phyloP scores from a whole-genome alignment of 2,888 invertebrate species.

The Hypomecis atomaria region DNA sequence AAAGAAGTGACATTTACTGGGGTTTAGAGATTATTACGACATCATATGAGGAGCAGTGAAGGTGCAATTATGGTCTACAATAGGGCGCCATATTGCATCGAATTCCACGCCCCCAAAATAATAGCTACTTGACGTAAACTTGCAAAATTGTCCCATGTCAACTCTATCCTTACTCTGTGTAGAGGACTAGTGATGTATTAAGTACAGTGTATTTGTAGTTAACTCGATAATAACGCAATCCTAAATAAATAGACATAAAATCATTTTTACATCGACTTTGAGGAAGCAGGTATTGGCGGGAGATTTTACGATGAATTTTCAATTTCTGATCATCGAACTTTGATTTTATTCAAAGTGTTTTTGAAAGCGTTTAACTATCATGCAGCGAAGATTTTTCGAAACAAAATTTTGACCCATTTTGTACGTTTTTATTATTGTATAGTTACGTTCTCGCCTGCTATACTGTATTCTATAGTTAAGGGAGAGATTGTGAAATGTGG shows the following conservation, averaged over 20 bases:
- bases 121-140: too few species aligned
- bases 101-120: too few species aligned
- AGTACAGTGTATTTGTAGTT: constrained; percentile 48
- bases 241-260: constrained; percentile 37
- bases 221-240: constrained; percentile 33
- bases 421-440: constrained; percentile 57
- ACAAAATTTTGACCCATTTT: constrained; percentile 53
- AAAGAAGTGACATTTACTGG: too few species aligned
- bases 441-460: constrained; percentile 43
- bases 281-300: neutral
- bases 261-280: constrained; percentile 13
- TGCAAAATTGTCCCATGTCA: neutral
- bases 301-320: constrained; percentile 20
- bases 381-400: constrained; percentile 49
- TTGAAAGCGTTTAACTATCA: constrained; percentile 48
- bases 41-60: too few species aligned
- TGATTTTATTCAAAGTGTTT: constrained; percentile 41
- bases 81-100: too few species aligned
- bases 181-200: constrained; percentile 46
- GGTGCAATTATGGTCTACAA: too few species aligned
- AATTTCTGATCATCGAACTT: constrained; percentile 39
- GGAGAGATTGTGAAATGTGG: constrained; percentile 34
- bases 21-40: too few species aligned
- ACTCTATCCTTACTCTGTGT: constrained; percentile 10
- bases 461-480: constrained; percentile 28